Evolutionary conservation across 2,888 invertebrate genomes (phyloP), one percentile per base, ranked within the genome.

Genomic region (Vannuccia rotundouncinata): DNA sequence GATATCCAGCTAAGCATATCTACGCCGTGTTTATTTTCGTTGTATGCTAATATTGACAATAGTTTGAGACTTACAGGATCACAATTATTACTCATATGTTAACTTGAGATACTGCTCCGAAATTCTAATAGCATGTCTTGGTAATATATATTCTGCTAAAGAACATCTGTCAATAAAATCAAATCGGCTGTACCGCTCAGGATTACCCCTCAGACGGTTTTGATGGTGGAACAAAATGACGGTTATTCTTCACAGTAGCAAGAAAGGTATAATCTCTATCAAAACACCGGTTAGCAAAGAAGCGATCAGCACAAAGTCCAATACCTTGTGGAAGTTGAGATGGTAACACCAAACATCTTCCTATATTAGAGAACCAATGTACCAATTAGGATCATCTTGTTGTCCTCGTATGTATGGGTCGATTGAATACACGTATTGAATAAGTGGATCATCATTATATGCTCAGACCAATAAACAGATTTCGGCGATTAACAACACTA

Each of bases 121-220:
- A 17, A 29, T 77, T 31, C 17, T 22, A 25, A 60, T 59, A 27
- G 59, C 76, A 79, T 74, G 5, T 74, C 28, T 28, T 79, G 74
- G 66, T 79, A n/a, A 29, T 59, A 79, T 17, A n/a, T n/a, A 79
- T 79, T 77, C 10, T 79, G 28, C 59, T 45, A 29, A 27, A 77
- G 45, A 30, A 22, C 29, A 31, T 79, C 29, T 29, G 29, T 74
- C 22, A 25, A 27, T 79, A 76, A 27, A 30, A 66, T 22, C 66
- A 66, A 5, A 66, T 66, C 22, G 25, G 66, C 66, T 66, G 66
- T 66, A 66, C 66, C 66, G 13, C 66, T 66, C 66, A 27, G 66
- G 66, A 66, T 66, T 66, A 66, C 66, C 66, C 66, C 66, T 66
- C 66, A 66, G 25, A 66, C 25, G 66, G 5, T 66, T 17, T 66